Percentiles rank a stretch among this genome's conserved stretches.
These are phyloP conservation scores for Darwinula stevensoni DNA, from an alignment of 2,888 invertebrate species.

Conservation along the genomic window DNA sequence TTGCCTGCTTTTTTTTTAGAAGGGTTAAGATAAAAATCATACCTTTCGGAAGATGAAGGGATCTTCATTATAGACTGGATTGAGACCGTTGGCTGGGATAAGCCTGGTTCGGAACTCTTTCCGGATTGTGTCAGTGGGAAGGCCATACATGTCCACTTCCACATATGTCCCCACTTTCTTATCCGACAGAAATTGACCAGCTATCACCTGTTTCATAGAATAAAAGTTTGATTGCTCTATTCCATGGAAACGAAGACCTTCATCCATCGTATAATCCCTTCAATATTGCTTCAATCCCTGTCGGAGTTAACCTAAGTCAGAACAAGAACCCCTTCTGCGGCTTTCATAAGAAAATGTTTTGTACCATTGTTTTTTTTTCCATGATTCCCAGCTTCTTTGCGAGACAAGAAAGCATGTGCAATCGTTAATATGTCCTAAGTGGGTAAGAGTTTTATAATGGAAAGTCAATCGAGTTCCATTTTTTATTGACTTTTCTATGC, in stretches of 20 bases:
- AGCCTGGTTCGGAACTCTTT: constrained; percentile 89
- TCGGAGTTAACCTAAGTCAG: no score
- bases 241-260: not conserved
- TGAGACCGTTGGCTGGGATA: constrained; percentile 89
- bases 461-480: no score
- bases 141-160: constrained; percentile 89
- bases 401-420: no score
- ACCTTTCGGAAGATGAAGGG: constrained; percentile 86
- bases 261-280: not conserved
- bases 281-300: no score
- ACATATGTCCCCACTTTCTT: constrained; percentile 97
- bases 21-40: constrained; percentile 4
- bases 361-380: no score
- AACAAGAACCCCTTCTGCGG: no score
- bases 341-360: no score
- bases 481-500: no score
- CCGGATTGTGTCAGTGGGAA: constrained; percentile 93
- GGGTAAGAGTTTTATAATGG: no score
- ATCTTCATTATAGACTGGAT: constrained; percentile 97
- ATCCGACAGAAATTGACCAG: constrained; percentile 95
- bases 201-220: constrained; percentile 38
- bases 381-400: no score
- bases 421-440: no score
- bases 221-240: not conserved
- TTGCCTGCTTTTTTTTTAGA: not conserved